Evolutionary conservation across 2,797 vertebrate genomes (phyloP), one percentile per base, ranked within the genome.

Genomic region (Acipenser transmontanus): DNA sequence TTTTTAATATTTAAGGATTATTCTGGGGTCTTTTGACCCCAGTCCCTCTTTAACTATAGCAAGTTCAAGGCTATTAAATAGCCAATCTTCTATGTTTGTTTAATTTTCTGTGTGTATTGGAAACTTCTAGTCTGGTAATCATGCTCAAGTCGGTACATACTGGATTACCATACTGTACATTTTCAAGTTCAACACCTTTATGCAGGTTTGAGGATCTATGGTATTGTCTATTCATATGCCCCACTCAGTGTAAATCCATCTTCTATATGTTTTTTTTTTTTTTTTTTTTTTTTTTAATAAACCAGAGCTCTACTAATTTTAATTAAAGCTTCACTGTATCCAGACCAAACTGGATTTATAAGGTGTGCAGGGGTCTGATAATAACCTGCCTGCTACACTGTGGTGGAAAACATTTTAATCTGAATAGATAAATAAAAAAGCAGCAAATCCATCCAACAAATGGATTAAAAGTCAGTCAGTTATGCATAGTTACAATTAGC

Each of bases 401-500:
- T 65, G 67, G 61, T 50, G 66, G 50, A 66, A 70, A 66, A 65
- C 73, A 79, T 76, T 78, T 74, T 63, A 75, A 72, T 77, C 69
- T 69, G 66, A 72, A 79, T 78, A 78, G 71, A 76, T 72, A 57
- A 62, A 57, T 81, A 84, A 80, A 82, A 71, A 71, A 61, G 50
- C 63, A 79, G 78, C 82, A 78, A 71, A 70, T 70, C 73, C 73
- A 77, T 78, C 81, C 78, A 87, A 82, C 80, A 73, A 79, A 71
- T 71, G 79, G 81, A 83, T 81, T 79, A 79, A 84, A 85, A 86
- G 84, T 84, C 78, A 76, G 77, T 76, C 85, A 88, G 84, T 83
- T 88, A 84, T 81, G 83, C 80, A 77, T 87, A 88, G 89, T 90
- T 89, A 88, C 87, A 89, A 88, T 86, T 85, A 87, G 77, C 79